Evolutionary conservation across 2,113 vertebrate species (phyloP).

Genomic region (Gracilinanus agilis): DNA sequence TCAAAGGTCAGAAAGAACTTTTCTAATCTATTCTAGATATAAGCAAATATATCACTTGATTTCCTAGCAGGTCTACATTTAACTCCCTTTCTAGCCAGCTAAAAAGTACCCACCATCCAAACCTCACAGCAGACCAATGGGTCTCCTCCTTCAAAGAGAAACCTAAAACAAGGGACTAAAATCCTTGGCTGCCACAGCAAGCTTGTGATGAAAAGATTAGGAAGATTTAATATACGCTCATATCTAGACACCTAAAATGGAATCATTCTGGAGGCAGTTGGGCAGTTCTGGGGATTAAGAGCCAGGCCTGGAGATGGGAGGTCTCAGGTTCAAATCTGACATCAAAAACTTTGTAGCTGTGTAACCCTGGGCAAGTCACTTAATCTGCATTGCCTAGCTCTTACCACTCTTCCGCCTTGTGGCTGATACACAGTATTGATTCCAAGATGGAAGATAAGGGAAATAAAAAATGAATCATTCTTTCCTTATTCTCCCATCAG

Average conservation of each 20-base stretch:
- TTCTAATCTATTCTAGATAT: neutral
- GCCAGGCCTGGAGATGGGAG: no score
- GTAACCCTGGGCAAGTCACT: no score
- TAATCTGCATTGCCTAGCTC: no score
- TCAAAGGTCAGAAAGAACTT: neutral
- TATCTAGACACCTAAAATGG: neutral
- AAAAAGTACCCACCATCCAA: neutral
- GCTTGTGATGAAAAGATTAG: neutral
- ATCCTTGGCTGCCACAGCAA: neutral
- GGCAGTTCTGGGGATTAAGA: no score
- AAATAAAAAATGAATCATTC: neutral
- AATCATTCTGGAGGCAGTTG: neutral
- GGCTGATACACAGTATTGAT: no score
- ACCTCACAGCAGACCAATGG: neutral
- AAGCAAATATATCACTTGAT: neutral
- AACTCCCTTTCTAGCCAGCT: neutral
- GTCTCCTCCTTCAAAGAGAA: neutral
- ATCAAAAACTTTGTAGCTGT: no score
- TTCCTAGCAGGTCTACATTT: neutral
- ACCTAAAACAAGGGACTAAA: neutral
- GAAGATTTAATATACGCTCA: neutral
- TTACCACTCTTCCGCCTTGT: no score
- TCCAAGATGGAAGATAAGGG: no score
- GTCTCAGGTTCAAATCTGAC: no score
- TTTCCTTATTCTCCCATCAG: neutral